phyloP scores from a whole-genome alignment of 2,888 invertebrate genomes.

The Catocala sponsa region DNA sequence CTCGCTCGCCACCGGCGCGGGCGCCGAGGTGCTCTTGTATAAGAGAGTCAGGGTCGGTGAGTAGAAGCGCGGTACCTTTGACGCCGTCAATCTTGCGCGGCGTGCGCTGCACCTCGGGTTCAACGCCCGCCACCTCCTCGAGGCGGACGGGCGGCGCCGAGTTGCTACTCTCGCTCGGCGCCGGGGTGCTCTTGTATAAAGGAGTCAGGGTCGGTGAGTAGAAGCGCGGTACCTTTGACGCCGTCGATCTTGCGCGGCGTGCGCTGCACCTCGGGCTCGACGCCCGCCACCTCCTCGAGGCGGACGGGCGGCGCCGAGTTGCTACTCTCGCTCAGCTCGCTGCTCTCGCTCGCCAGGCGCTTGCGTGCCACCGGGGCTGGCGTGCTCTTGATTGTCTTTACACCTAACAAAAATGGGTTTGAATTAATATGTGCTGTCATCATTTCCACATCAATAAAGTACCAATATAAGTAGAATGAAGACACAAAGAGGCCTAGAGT shows the following conservation, averaged over 20 bases:
- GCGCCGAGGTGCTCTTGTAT: too few species aligned
- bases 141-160: constrained; percentile 73
- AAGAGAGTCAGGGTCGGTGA: too few species aligned
- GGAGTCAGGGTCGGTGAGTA: neutral
- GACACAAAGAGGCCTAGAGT: too few species aligned
- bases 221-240: constrained; percentile 72
- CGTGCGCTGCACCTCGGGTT: constrained; percentile 85
- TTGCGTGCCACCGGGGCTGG: constrained; percentile 60
- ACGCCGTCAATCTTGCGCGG: constrained; percentile 85
- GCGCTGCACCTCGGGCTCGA: constrained; percentile 85
- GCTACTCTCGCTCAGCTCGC: constrained; percentile 80
- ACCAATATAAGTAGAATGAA: too few species aligned
- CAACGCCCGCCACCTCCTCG: constrained; percentile 84
- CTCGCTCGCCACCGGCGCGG: too few species aligned
- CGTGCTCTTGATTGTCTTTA: constrained; percentile 59
- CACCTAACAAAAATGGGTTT: constrained; percentile 53
- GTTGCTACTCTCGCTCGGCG: constrained; percentile 80
- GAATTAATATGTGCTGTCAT: too few species aligned
- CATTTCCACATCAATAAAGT: too few species aligned
- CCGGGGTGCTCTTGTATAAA: constrained; percentile 62
- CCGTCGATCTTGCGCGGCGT: constrained; percentile 85
- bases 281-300: constrained; percentile 81
- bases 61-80: constrained; percentile 65
- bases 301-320: constrained; percentile 76
- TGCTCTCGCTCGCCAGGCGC: constrained; percentile 80